phyloP scores from a whole-genome alignment of 2,797 vertebrate genomes.

The Acanthurus lineatus region DNA sequence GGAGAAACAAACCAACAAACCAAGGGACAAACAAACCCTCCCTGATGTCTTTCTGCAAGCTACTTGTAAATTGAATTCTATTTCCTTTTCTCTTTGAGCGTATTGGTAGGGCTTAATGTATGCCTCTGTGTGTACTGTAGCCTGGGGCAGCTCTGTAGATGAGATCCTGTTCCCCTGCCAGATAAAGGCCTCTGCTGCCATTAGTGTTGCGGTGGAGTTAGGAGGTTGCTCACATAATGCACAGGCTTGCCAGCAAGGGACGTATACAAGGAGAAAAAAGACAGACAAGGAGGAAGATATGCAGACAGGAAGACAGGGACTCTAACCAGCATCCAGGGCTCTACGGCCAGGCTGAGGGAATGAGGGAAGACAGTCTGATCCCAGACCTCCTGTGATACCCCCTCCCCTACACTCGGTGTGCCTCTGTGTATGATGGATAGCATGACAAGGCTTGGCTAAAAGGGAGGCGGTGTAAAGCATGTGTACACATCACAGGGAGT shows the following conservation, averaged over 20 bases:
- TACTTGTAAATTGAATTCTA: constrained; percentile 56
- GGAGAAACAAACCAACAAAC: constrained; percentile 25
- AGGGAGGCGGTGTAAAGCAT: constrained; percentile 35
- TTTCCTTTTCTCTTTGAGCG: constrained; percentile 40
- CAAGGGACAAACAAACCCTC: constrained; percentile 33
- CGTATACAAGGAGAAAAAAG: constrained; percentile 16
- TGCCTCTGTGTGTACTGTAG: constrained; percentile 51
- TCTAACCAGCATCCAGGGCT: constrained; percentile 29
- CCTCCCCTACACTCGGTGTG: constrained; percentile 5
- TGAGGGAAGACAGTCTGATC: constrained; percentile 51
- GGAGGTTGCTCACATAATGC: constrained; percentile 44
- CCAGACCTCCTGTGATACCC: constrained; percentile 43
- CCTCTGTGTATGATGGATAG: constrained; percentile 51
- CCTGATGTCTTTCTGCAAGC: constrained; percentile 37
- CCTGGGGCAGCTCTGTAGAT: constrained; percentile 59
- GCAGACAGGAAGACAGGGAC: constrained; percentile 32
- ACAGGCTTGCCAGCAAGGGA: constrained; percentile 19
- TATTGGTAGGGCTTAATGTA: constrained; percentile 50
- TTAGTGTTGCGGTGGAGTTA: constrained; percentile 54
- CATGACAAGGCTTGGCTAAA: constrained; percentile 48
- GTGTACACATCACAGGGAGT: constrained; percentile 45
- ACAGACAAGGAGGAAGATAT: constrained; percentile 31
- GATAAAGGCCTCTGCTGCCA: constrained; percentile 65
- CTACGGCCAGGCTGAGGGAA: constrained; percentile 34
- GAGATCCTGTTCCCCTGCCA: constrained; percentile 57